A percentile compares a stretch with the other conserved stretches of the same genome.
Evolutionary conservation across 2,113 vertebrate species (phyloP).

Genomic region (Cyanistes caeruleus): DNA sequence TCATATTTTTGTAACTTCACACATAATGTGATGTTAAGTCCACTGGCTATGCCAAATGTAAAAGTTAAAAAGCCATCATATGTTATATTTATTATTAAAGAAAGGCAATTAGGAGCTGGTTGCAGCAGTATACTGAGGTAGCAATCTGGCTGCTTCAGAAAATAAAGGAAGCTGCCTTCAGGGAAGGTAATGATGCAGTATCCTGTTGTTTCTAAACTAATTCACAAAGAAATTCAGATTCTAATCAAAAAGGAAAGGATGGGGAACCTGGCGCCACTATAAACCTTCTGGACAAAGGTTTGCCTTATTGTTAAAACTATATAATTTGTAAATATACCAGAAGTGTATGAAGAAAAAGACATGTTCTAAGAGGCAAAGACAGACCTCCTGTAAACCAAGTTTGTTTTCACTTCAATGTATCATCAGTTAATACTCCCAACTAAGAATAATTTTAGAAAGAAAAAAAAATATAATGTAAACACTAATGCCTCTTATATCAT

Average conservation of each 20-base stretch:
- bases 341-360: background rate
- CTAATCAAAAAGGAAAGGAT: conserved; percentile 12
- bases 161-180: background rate
- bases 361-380: background rate
- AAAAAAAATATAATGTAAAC: background rate
- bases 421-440: background rate
- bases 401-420: background rate
- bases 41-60: background rate
- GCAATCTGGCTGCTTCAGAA: background rate
- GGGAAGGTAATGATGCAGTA: conserved; percentile 23
- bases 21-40: background rate
- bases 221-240: background rate
- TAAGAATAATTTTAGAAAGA: background rate
- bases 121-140: background rate
- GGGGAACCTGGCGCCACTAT: background rate
- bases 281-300: background rate
- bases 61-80: background rate
- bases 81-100: background rate
- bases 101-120: background rate
- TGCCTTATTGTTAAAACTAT: background rate
- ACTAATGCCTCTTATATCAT: background rate
- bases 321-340: background rate
- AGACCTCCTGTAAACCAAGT: background rate
- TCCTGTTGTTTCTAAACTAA: conserved; percentile 42
- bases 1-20: background rate